Evolutionary conservation across 1,140 invertebrate species (phyloP), one percentile per base, ranked within the genome.

Genomic region (Pinna nobilis): DNA sequence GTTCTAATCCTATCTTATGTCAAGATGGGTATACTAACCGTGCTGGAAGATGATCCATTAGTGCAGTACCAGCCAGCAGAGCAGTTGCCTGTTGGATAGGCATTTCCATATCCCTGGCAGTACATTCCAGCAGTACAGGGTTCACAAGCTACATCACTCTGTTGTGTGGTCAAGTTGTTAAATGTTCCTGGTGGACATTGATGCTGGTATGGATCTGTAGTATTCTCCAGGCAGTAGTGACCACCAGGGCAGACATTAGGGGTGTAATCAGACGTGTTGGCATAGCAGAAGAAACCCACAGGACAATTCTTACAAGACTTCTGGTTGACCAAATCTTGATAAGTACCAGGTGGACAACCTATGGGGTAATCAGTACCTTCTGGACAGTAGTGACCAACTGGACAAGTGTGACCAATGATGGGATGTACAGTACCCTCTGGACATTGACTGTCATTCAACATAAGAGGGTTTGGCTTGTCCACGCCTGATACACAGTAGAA

Each of bases 11-110:
- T n/a, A n/a, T n/a, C n/a, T n/a, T n/a, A n/a, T n/a, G n/a, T n/a
- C n/a, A n/a, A n/a, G n/a, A n/a, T n/a, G n/a, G n/a, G n/a, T 23
- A 18, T 2, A 30, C 81, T 73, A 77, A 85, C 85, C 64, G 67
- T 78, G 18, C 65, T 66, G n/a, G 71, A 51, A 51, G 74, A 72
- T 5, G 85, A 85, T 33, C 83, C 82, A 76, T 84, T 82, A 6
- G 72, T 81, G 71, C 86, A 88, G 72, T 85, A 88, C 84, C 80
- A 88, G n/a, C 87, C 87, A 6, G 80, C 79, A 28, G 71, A 77
- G 60, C 86, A 87, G 49, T 81, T 77, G 35, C 76, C 82, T 30
- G 84, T 86, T 0, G 86, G 86, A 23, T 55, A 55, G 15, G 75
- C 66, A 70, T 86, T 88, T n/a, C 84, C 86, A 30, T 61, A 59